Base-by-base conservation (phyloP, 2,113 vertebrate species). In the Oryctolagus cuniculus region DNA sequence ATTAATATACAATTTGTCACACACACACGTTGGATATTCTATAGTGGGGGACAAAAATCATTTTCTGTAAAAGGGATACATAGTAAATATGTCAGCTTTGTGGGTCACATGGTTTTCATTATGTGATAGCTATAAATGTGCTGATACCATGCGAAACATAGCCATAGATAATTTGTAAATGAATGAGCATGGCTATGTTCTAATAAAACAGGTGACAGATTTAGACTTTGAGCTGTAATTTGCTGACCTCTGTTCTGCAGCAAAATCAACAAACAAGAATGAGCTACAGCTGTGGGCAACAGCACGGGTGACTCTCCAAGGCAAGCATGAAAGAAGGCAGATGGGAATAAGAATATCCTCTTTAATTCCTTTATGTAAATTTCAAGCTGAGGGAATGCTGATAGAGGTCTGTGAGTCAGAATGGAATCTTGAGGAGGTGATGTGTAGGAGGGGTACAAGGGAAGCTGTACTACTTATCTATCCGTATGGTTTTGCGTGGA, bases 321-420 rank as follows among this genome's bases (percentile, higher is more conserved):
- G 16, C 6, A 36, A 22, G 34, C 63, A 24, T 27, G 25, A 44
- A 87, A 93, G 91, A 79, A 67, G 38, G 16, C 31, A 95, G 36
- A 61, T 0, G 8, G 27, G 34, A 79, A 73, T 44, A 63, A 53
- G 36, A 36, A n/a, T n/a, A 73, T 3, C 2, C 10, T 87, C 17
- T 81, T 78, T 70, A 90, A 79, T 34, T 90, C 17, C 69, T 73
- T 90, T 78, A 24, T 27, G 19, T 51, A 51, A 38, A 92, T 55
- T 63, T 95, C 31, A 86, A 80, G 83, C 74, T 73, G 66, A 95
- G 49, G 27, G 22, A 24, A 19, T 31, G 16, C 31, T 44, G 53
- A 51, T 9, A 38, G 29, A 87, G 85, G 21, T 36, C 66, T 87
- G 21, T 53, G 27, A 49, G 16, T 78, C 15, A 51, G 81, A 44